phyloP scores from a whole-genome alignment of 2,113 vertebrate species.

The Pituophis catenifer region DNA sequence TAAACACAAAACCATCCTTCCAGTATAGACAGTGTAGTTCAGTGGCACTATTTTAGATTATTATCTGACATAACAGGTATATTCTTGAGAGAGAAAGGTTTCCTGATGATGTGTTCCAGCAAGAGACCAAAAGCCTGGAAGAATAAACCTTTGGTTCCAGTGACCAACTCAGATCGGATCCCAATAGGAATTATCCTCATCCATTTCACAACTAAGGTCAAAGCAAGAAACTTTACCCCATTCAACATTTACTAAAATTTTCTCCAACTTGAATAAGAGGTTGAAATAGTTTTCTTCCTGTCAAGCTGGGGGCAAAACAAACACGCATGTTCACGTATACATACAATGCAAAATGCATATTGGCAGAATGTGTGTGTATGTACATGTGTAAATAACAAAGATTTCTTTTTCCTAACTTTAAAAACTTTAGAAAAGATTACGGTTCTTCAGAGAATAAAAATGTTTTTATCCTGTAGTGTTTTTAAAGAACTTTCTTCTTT shows the following conservation, averaged over 20 bases:
- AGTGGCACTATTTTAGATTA: no score
- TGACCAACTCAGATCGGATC: neutral
- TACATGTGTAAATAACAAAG: neutral
- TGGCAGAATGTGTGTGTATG: neutral
- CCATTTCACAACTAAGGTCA: neutral
- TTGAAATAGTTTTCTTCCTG: neutral
- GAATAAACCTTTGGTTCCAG: neutral
- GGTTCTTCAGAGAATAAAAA: neutral
- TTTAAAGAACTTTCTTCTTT: conserved; percentile 10
- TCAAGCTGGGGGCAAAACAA: neutral
- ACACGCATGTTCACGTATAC: neutral
- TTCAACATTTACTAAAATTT: neutral
- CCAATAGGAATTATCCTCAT: neutral
- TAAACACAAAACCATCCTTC: no score
- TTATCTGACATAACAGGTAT: neutral
- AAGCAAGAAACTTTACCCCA: neutral
- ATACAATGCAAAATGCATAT: neutral
- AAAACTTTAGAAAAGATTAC: neutral
- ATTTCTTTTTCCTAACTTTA: neutral
- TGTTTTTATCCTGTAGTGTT: neutral
- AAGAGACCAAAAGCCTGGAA: neutral
- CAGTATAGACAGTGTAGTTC: no score
- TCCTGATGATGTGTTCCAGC: neutral
- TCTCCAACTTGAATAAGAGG: neutral
- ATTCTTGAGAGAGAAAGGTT: neutral